These are phyloP conservation scores for Artemia sp. DNA, from an alignment of 2,888 invertebrate species.

Conservation along the genomic window DNA sequence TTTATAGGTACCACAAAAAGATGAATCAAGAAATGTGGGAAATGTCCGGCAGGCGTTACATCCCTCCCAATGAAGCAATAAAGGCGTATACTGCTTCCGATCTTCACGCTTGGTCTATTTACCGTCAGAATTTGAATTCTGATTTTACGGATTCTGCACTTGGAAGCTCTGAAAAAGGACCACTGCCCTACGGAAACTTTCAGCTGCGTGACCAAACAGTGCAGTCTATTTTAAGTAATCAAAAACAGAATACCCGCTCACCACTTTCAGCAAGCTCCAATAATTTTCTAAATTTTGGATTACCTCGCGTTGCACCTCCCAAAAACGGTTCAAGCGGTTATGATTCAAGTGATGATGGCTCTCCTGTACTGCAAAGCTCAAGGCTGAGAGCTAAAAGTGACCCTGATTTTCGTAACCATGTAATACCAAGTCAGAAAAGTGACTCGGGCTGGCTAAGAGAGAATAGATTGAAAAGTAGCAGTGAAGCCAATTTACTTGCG, in stretches of 20 bases:
- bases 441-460: constrained; percentile 21
- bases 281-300: constrained; percentile 79
- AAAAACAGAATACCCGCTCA: constrained; percentile 67
- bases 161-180: constrained; percentile 79
- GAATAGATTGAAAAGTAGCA: constrained; percentile 41
- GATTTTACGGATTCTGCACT: constrained; percentile 87
- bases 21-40: constrained; percentile 36
- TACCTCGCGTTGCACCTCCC: constrained; percentile 77
- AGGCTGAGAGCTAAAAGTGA: constrained; percentile 49
- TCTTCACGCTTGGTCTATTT: constrained; percentile 85
- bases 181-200: constrained; percentile 82
- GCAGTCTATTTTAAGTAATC: constrained; percentile 72
- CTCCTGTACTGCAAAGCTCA: constrained; percentile 25
- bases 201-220: constrained; percentile 71
- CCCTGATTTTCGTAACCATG: constrained; percentile 60
- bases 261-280: constrained; percentile 79
- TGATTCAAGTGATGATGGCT: constrained; percentile 60
- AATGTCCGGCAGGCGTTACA: constrained; percentile 35
- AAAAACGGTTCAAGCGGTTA: constrained; percentile 80
- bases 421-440: constrained; percentile 26
- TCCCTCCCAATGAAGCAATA: constrained; percentile 18
- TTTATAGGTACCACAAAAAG: not conserved
- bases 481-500: constrained; percentile 66
- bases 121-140: constrained; percentile 74
- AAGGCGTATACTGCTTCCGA: constrained; percentile 58